Percentiles rank a stretch among this genome's conserved stretches.
phyloP scores from a whole-genome alignment of 2,888 invertebrate genomes.

The Morinoia aosen region DNA sequence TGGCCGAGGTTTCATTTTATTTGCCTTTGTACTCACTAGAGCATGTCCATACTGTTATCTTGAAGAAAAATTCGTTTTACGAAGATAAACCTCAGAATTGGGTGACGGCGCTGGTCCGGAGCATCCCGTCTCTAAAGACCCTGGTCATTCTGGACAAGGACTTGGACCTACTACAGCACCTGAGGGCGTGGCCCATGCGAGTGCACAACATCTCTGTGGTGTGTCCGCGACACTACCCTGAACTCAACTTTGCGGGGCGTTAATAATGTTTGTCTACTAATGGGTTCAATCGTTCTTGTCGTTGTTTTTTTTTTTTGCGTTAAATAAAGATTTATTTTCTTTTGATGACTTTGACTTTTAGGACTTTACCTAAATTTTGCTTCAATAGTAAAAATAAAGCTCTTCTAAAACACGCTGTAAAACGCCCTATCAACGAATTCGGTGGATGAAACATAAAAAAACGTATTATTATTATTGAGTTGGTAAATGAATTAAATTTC shows the following conservation, averaged over 20 bases:
- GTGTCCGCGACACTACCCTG: background rate
- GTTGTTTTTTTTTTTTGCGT: background rate
- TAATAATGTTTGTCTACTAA: background rate
- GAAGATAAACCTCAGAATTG: background rate
- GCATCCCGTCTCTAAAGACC: background rate
- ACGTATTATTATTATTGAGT: no score
- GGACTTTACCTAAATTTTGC: background rate
- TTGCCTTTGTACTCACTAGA: background rate
- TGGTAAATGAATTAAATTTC: no score
- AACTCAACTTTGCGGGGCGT: background rate
- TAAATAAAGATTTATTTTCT: background rate
- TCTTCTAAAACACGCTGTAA: background rate
- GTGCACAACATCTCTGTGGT: background rate
- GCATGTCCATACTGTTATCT: background rate
- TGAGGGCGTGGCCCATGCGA: background rate
- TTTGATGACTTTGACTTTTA: background rate
- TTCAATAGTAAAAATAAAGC: background rate
- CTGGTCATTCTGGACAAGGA: slow-evolving; percentile 26
- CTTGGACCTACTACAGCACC: background rate
- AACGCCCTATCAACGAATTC: background rate
- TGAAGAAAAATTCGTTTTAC: background rate
- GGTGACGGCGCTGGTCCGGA: background rate
- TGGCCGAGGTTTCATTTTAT: background rate
- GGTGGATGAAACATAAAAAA: background rate
- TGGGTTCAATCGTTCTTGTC: background rate